Base-by-base conservation (phyloP, 2,888 invertebrate genomes). In the Epinotia bilunana region DNA sequence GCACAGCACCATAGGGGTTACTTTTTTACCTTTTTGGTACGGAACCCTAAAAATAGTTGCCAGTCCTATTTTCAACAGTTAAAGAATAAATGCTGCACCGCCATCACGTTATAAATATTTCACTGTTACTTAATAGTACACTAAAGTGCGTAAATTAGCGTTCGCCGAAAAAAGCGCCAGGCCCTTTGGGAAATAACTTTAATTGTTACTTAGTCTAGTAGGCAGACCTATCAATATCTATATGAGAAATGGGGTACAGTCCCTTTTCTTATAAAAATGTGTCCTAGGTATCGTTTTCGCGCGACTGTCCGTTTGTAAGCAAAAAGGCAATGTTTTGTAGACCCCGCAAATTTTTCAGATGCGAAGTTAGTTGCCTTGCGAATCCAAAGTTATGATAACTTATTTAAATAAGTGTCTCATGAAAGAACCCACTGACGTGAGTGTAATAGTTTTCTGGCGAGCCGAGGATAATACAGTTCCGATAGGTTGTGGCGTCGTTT, bases 401-500 rank as follows among this genome's bases (percentile, higher is more conserved):
- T 23, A 60, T 46, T 49, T 53, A 53, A 53, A 65, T 23, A 49
- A 13, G 49, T 11, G 49, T 1, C n/a, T 64, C 9, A 16, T 53
- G 9, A 33, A 46, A n/a, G 16, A 33, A 49, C 28, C 49, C 13
- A 18, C 39, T 39, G 67, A 39, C 33, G 33, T 18, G 58, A 23
- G 43, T 28, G 33, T 13, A 16, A 58, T 46, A 53, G 46, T 63
- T 70, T 74, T 70, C 39, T 60, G 39, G 5, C 53, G 11, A 18
- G 23, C 20, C 23, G 53, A 53, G 33, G 28, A 57, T 46, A 57
- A 62, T 57, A 67, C 18, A 28, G 5, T 18, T 18, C 58, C 57
- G 61, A 33, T 64, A 43, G 43, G 58, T 20, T 23, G 39, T 46
- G 74, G 72, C 72, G 20, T 80, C 78, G 77, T 80, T 79, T 79